A percentile compares a stretch with the other conserved stretches of the same genome.
These are phyloP conservation scores for Torymus aiolomorphi DNA, from an alignment of 2,888 invertebrate genomes.

Conservation along the genomic window DNA sequence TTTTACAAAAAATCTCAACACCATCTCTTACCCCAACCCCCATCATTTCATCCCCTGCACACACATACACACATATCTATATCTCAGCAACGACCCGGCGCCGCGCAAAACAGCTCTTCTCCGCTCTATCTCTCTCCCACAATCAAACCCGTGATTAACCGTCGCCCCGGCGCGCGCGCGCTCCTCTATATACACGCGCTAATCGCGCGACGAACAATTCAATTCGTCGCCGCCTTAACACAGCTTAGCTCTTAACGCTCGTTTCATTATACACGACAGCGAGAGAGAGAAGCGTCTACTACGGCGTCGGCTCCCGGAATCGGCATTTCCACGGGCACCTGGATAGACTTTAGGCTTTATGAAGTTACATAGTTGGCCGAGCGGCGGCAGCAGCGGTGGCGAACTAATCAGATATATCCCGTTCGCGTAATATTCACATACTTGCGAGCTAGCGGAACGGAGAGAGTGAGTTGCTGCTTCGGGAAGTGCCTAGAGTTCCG, in stretches of 20 bases:
- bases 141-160: conserved; percentile 50
- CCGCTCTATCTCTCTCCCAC: background rate
- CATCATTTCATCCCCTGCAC: too few species aligned
- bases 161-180: too few species aligned
- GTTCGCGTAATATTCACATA: conserved; percentile 34
- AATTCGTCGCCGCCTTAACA: conserved; percentile 48
- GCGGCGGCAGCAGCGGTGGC: background rate
- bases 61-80: too few species aligned
- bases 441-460: background rate
- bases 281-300: background rate
- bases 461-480: too few species aligned
- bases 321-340: too few species aligned
- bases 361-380: conserved; percentile 52
- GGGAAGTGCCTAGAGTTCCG: too few species aligned
- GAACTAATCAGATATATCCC: conserved; percentile 48
- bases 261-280: conserved; percentile 47
- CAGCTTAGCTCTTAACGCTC: conserved; percentile 49
- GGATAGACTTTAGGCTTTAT: conserved; percentile 28
- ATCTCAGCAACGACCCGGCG: too few species aligned
- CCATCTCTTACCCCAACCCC: too few species aligned
- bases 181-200: too few species aligned
- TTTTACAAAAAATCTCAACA: too few species aligned
- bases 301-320: too few species aligned
- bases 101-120: too few species aligned
- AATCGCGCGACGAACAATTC: conserved; percentile 39